phyloP scores from a whole-genome alignment of 2,888 invertebrate species.

The Conomelus anceps region DNA sequence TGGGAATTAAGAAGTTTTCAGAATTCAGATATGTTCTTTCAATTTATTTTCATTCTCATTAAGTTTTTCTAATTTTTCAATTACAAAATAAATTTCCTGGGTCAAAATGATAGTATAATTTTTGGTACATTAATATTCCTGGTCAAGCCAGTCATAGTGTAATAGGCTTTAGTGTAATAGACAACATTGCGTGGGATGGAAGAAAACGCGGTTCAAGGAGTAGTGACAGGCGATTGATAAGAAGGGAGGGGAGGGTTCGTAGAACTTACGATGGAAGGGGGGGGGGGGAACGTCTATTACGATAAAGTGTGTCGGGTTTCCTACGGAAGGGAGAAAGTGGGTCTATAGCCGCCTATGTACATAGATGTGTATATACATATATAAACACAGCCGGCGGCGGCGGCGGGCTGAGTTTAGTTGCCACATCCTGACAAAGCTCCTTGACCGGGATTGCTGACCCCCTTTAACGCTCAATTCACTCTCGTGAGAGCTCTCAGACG shows the following conservation, averaged over 20 bases:
- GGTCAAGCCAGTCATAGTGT: background rate
- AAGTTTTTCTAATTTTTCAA: too few relatives aligned
- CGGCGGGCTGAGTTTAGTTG: background rate
- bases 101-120: too few relatives aligned
- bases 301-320: slow-evolving; percentile 10
- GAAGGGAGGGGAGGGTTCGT: background rate
- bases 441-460: slow-evolving; percentile 1
- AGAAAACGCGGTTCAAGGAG: background rate
- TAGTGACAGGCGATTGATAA: background rate
- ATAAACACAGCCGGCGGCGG: background rate
- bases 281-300: background rate
- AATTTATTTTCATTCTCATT: too few relatives aligned
- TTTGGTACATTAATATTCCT: background rate
- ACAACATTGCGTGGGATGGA: background rate
- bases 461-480: slow-evolving; percentile 1
- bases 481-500: background rate
- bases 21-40: too few relatives aligned
- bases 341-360: slow-evolving; percentile 1
- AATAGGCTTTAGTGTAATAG: background rate
- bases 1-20: too few relatives aligned
- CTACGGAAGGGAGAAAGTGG: slow-evolving; percentile 14
- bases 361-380: background rate
- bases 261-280: background rate
- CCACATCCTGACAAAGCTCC: slow-evolving; percentile 2
- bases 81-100: too few relatives aligned